Evolutionary conservation across 1,140 invertebrate genomes (phyloP).

Genomic region (Drosophila nasuta): DNA sequence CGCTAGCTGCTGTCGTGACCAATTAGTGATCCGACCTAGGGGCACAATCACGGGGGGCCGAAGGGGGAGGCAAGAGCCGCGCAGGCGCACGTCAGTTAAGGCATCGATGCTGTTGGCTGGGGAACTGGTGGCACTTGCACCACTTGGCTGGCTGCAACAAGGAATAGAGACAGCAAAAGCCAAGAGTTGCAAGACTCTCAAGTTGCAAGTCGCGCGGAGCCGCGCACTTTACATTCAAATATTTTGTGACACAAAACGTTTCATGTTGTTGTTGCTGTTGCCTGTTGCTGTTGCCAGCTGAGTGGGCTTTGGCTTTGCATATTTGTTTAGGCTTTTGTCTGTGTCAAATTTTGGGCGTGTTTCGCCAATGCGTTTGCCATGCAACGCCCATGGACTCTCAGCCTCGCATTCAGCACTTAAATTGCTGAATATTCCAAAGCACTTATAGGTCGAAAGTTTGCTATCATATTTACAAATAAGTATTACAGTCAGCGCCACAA

Average conservation of each 20-base stretch:
- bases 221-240: slow-evolving; percentile 81
- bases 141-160: slow-evolving; percentile 37
- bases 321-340: slow-evolving; percentile 71
- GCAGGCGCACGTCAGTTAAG: slow-evolving; percentile 68
- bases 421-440: slow-evolving; percentile 7
- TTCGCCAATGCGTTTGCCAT: slow-evolving; percentile 42
- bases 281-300: slow-evolving; percentile 1
- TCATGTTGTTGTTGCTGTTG: slow-evolving; percentile 47
- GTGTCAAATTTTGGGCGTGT: slow-evolving; percentile 71
- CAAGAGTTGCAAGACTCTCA: slow-evolving; percentile 38
- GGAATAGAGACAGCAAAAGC: slow-evolving; percentile 74
- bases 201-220: slow-evolving; percentile 45
- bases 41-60: slow-evolving; percentile 36
- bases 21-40: slow-evolving; percentile 72
- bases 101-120: no score
- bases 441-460: slow-evolving; percentile 1
- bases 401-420: background rate
- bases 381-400: slow-evolving; percentile 3
- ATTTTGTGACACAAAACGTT: slow-evolving; percentile 82
- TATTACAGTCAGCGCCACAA: no score
- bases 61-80: slow-evolving; percentile 42
- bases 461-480: background rate
- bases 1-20: slow-evolving; percentile 76
- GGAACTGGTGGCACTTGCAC: slow-evolving; percentile 44
- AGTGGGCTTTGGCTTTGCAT: slow-evolving; percentile 29